A percentile compares a stretch with the other conserved stretches of the same genome.
Evolutionary conservation across 2,797 vertebrate genomes (phyloP).

Genomic region (Dipus sagitta): DNA sequence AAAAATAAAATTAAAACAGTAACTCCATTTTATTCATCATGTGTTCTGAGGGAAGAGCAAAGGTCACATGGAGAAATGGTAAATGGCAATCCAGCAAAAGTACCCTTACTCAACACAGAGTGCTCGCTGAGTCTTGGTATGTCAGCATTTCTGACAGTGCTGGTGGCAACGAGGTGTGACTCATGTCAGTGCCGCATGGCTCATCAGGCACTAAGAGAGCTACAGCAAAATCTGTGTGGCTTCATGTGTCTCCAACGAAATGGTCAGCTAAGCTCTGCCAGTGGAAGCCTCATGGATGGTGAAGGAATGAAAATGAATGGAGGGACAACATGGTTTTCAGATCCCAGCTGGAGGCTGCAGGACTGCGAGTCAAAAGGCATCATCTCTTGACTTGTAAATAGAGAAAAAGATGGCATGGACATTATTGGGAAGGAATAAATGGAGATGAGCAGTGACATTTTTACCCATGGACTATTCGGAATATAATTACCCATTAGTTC

Average conservation of each 20-base stretch:
- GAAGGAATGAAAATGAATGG: background rate
- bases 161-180: background rate
- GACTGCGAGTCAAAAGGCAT: conserved; percentile 49
- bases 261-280: conserved; percentile 52
- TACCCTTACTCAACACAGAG: background rate
- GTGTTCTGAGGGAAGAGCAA: background rate
- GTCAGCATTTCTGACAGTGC: background rate
- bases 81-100: background rate
- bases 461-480: conserved; percentile 26
- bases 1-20: background rate
- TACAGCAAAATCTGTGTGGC: background rate
- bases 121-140: background rate
- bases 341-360: conserved; percentile 54
- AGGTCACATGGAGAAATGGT: conserved; percentile 13
- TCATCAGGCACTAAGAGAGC: background rate
- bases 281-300: conserved; percentile 14
- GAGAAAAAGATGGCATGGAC: conserved; percentile 25
- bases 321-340: conserved; percentile 60
- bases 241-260: background rate
- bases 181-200: background rate
- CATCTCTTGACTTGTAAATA: conserved; percentile 50
- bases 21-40: background rate
- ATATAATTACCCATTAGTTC: background rate
- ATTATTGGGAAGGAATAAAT: conserved; percentile 12
- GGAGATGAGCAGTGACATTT: conserved; percentile 41